Evolutionary conservation across 2,797 vertebrate genomes (phyloP), one percentile per base, ranked within the genome.

Genomic region (Sebastes matsubarae): DNA sequence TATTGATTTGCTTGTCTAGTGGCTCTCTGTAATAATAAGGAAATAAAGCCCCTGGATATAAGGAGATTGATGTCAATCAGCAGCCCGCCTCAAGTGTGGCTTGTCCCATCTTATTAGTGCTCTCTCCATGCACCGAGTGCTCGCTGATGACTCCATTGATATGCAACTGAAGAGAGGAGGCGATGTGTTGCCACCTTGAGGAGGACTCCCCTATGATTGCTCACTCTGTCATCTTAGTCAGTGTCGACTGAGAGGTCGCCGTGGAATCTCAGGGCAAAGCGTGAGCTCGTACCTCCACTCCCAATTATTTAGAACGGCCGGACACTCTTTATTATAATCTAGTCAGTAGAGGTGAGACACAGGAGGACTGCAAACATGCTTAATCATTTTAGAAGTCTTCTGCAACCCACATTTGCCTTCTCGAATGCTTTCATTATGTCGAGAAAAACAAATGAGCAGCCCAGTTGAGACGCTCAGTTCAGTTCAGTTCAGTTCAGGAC

Each of bases 61-160:
- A 93, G 85, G 83, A 93, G 93, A 93, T 92, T 94, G 94, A 93
- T 94, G 95, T 91, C 93, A 94, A 93, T 91, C 92, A 94, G 93
- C 81, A 71, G 85, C 88, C 83, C 29, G 82, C 85, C 92, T 94
- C 83, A 61, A 92, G 91, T 92, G 89, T 85, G 77, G 80, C 91
- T 86, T 93, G 91, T 93, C 92, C 89, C 88, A 87, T 90, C 89
- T 90, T 94, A 95, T 95, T 94, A 95, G 90, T 18, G 82, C 85
- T 81, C 92, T 90, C 87, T 89, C 83, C 85, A 87, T 90, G 92
- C 88, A 84, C 86, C 81, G 84, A 93, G 94, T 81, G 89, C 72
- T 93, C 88, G 81, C 92, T 95, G 95, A 95, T 94, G 93, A 91
- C 91, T 89, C 72, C 89, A 91, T 94, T 94, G 94, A 95, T 94